Evolutionary conservation across 2,888 invertebrate genomes (phyloP).

Genomic region (Meandrusa payeni): DNA sequence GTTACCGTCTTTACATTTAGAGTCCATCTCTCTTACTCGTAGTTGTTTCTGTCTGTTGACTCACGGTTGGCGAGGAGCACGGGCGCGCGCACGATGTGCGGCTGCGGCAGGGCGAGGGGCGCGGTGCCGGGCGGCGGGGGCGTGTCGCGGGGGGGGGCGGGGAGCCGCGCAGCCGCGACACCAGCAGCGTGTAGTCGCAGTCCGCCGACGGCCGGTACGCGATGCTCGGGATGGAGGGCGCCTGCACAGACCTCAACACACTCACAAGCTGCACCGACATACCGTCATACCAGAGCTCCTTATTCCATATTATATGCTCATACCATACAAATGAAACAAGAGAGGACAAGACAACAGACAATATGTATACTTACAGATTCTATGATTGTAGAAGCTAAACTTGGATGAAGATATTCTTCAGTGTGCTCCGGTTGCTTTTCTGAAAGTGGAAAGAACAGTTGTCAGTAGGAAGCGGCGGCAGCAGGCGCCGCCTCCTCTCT

Average conservation of each 20-base stretch:
- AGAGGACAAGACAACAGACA: not conserved
- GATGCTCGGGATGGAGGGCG: constrained; percentile 82
- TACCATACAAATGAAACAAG: too few species aligned
- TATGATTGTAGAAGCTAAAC: constrained; percentile 82
- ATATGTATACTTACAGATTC: constrained; percentile 83
- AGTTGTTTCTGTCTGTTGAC: too few species aligned
- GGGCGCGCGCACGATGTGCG: constrained; percentile 45
- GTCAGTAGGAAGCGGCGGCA: too few species aligned
- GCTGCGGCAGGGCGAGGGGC: constrained; percentile 41
- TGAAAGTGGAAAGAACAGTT: too few species aligned
- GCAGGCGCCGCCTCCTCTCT: too few species aligned
- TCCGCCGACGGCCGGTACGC: constrained; percentile 91
- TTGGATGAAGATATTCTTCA: constrained; percentile 92
- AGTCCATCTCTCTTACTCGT: too few species aligned
- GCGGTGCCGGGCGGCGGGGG: constrained; percentile 49
- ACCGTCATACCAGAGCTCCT: too few species aligned
- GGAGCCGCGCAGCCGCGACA: constrained; percentile 89
- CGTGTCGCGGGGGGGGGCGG: constrained; percentile 52
- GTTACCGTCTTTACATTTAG: too few species aligned
- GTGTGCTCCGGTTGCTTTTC: constrained; percentile 81
- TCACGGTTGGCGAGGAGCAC: constrained; percentile 32
- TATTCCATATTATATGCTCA: too few species aligned
- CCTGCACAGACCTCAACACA: too few species aligned
- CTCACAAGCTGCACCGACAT: too few species aligned
- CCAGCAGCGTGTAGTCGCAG: constrained; percentile 93